These are phyloP conservation scores for Sylvicola cinctus DNA, from an alignment of 2,888 invertebrate species.

Conservation along the genomic window DNA sequence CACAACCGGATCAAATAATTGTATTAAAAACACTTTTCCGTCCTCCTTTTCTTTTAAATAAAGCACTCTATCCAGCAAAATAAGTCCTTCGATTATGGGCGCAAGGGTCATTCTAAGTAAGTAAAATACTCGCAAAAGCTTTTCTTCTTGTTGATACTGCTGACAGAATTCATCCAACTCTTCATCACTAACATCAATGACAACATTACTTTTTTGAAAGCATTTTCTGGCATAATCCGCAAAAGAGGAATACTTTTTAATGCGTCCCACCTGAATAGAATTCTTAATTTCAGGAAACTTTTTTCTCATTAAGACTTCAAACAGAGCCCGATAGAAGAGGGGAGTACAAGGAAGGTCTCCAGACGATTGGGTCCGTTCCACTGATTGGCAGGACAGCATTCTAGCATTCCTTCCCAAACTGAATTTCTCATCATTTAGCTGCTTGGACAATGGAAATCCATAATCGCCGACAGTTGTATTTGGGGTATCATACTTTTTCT, in stretches of 20 bases:
- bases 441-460: slow-evolving; percentile 49
- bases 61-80: slow-evolving; percentile 60
- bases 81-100: slow-evolving; percentile 59
- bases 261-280: slow-evolving; percentile 35
- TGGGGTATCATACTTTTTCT: slow-evolving; percentile 8
- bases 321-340: slow-evolving; percentile 53
- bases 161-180: slow-evolving; percentile 25
- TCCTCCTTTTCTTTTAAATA: slow-evolving; percentile 47
- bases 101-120: slow-evolving; percentile 55
- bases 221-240: slow-evolving; percentile 48
- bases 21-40: slow-evolving; percentile 39
- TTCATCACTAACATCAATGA: slow-evolving; percentile 22
- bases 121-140: slow-evolving; percentile 52
- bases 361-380: slow-evolving; percentile 40
- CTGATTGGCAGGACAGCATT: slow-evolving; percentile 69
- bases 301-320: slow-evolving; percentile 39
- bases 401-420: slow-evolving; percentile 52
- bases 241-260: slow-evolving; percentile 41
- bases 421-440: slow-evolving; percentile 29
- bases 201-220: slow-evolving; percentile 32
- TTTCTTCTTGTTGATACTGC: slow-evolving; percentile 25
- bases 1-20: slow-evolving; percentile 62
- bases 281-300: slow-evolving; percentile 22
- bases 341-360: slow-evolving; percentile 38
- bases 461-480: slow-evolving; percentile 10